Base-by-base conservation (phyloP, 2,888 invertebrate species). In the Ennomos erosarius region DNA sequence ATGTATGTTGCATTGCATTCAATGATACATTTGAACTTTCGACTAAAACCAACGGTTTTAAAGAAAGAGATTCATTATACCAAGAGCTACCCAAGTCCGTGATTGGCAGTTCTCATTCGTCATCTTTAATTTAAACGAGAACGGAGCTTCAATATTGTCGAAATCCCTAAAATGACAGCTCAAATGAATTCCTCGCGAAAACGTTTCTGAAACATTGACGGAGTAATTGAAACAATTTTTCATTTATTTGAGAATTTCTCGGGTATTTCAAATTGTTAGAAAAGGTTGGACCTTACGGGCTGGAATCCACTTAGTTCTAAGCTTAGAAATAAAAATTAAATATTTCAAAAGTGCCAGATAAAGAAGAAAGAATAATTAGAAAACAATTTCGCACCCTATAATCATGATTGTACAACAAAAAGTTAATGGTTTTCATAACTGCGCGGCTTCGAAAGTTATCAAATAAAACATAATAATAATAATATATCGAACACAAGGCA, bases 91-190 rank as follows among this genome's bases (percentile, higher is more conserved):
- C 66, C 58, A 67, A 76, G 76, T 68, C 57, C 68, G 57, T 74
- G 77, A 81, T 80, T 82, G 85, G 79, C 81, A 79, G 70, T 71
- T 67, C 63, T 75, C 81, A 81, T 84, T 82, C 74, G 73, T 84
- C 80, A 85, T 79, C 76, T 75, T 74, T 79, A 81, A 82, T 81
- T 80, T 78, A 75, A 78, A 75, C 69, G 75, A 81, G 73, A 77
- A 72, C 71, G 73, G 73, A 75, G 65, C 75, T 81, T 71, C 71
- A 73, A 73, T 77, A 77, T 75, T 69, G 62, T 69, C 70, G 69
- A 74, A 76, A 73, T 71, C 70, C 61, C 61, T 70, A 65, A 75
- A 75, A 55, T 60, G 68, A 69, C 67, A 70, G 67, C 61, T 55
- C 62, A 61, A 66, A 65, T 63, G 63, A 68, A 67, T 64, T 63